Base-by-base conservation (phyloP, 37 sponge, comb jelly and placozoan genomes). In the Chondrilla cf. caribensis region DNA sequence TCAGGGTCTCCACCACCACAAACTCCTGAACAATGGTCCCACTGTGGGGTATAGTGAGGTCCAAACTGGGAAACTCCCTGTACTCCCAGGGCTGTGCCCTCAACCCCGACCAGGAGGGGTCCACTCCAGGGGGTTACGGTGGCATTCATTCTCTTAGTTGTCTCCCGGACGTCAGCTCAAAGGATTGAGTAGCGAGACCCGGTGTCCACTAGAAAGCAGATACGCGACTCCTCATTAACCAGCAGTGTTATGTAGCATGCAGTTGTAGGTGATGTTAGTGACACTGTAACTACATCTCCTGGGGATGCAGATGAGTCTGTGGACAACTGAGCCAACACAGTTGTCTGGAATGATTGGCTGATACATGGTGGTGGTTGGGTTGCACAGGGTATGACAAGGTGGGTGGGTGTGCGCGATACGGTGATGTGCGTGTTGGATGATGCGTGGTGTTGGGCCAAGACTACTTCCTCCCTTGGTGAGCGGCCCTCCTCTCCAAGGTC, bases 31-130 rank as follows among this genome's bases (percentile, higher is more conserved):
- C 41, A 2, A 78, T 21, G 1, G 66, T 38, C 5, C 40, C n/a
- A 9, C 15, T 7, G 38, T 1, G 2, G 58, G 66, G 43, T 19
- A 28, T 25, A 14, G 3, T 26, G 19, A 72, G 7, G 2, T 26
- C 31, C 22, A n/a, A 83, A 31, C 35, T 58, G n/a, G 4, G 70
- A 44, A 19, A 7, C 9, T n/a, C 84, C 84, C 26, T 24, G 22
- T 5, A 83, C 59, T 17, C 26, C 26, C 21, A 83, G 38, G 2
- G 84, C 40, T 18, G 38, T 71, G 19, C 77, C 75, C 8, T 71
- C 39, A 21, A 83, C 77, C 25, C 84, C 39, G n/a, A 83, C 84
- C 24, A 83, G 84, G 36, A 24, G 31, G 2, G 14, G 36, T 9
- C n/a, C 26, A 15, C 3, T 39, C 51, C 31, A 40, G 25, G 15